Base-by-base conservation (phyloP, 2,113 vertebrate species). In the Amazona vittata region DNA sequence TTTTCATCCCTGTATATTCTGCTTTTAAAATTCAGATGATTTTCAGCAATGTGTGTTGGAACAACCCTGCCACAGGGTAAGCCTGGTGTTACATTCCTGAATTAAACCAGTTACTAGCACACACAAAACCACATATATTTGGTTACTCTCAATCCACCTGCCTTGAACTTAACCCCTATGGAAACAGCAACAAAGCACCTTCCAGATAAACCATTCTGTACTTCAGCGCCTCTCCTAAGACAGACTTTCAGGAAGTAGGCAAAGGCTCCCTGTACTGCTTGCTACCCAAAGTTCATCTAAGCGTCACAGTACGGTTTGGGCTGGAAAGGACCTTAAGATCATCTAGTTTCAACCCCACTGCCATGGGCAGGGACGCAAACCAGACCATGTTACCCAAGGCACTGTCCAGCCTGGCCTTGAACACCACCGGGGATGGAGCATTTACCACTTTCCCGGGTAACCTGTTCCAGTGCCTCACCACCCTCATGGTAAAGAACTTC, bases 81-180 rank as follows among this genome's bases (percentile, higher is more conserved):
- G 19, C 21, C 29, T 0, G 0, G 3, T 33, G 17, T 47, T 82
- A 50, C n/a, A 50, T 24, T 70, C n/a, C 62, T 55, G 13, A 75
- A 91, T 78, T 39, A 39, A 94, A 26, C 16, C 31, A 26, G 6
- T 59, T 67, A 43, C 41, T 81, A 60, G 7, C 26, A 18, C 10
- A 46, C 33, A 46, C 3, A 86, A 12, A 82, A 83, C 24, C 77
- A 37, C 24, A 37, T 41, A 0, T 0, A 0, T 0, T 22, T 22
- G 10, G 24, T 64, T 57, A 64, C 11, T 21, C 33, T 77, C 50
- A 77, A 12, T 35, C 15, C 24, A 37, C 15, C 26, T 47, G 20
- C 41, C 68, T 64, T 76, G 29, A 84, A 26, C 35, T 77, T 19
- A 46, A 71, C 18, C 35, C 64, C 9, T 69, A 52, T 4, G 8